Evolutionary conservation across 2,797 vertebrate species (phyloP), one percentile per base, ranked within the genome.

Genomic region (Lepidocolaptes lacrymiger): DNA sequence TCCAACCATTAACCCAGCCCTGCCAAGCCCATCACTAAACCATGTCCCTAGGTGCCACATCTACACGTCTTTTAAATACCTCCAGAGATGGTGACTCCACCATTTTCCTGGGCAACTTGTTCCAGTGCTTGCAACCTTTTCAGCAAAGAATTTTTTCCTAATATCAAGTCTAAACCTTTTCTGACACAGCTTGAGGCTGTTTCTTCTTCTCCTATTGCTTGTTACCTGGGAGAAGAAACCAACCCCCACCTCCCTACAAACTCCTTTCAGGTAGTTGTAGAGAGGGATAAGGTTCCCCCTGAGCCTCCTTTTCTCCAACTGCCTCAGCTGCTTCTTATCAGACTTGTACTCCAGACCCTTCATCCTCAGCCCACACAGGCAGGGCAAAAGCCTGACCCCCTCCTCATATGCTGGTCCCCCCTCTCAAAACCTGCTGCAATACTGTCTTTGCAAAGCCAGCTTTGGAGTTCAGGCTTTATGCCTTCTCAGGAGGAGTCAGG

Each of bases 311-410:
- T 64, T 64, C 12, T 64, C 37, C 3, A 18, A 12, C 39, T 78
- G 20, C 10, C 27, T 64, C 12, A 30, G 39, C n/a, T 54, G 21
- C 8, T 54, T 16, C 49, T 54, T 44, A 32, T 64, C 15, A 19
- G 20, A 64, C 9, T 54, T 63, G 8, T 55, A 21, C 39, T 36
- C 16, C 49, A 64, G n/a, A 36, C 14, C 24, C 59, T 77, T 77
- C 49, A 36, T 41, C 26, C n/a, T 78, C n/a, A 78, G 75, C 49
- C 27, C 39, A 44, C 3, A 4, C 20, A 54, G 9, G 37, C 32
- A 62, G 22, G 21, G 7, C 30, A 16, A 46, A 81, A 23, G 32
- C 1, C 1, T 37, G 27, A 9, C 9, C 4, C 2, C 3, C 13
- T 62, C 32, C 36, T 43, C 2, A 0, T 49, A 9, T 56, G 36